Percentiles rank a stretch among this genome's conserved stretches.
Conservation (phyloP, 1,140 invertebrate species). For the Saxidomus purpurata region DNA sequence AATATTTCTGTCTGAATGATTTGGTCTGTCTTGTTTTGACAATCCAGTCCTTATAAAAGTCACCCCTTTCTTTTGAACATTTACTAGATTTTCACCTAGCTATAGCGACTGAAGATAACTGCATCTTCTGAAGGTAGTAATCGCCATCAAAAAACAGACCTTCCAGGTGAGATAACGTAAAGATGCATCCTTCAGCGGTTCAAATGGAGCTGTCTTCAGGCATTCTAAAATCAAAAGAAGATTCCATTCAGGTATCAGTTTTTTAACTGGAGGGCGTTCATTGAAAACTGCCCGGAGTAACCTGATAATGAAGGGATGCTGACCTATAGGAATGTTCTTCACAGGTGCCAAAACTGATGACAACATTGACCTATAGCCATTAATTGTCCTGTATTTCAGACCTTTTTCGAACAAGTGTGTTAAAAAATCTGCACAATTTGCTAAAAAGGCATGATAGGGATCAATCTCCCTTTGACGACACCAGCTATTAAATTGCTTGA, state of each 20-base stretch:
- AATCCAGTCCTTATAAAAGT: slow-evolving; percentile 55
- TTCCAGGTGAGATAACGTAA: slow-evolving; percentile 39
- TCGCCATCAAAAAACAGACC: not conserved
- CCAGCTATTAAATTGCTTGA: slow-evolving; percentile 56
- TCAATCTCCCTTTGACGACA: slow-evolving; percentile 18
- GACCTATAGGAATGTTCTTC: slow-evolving; percentile 32
- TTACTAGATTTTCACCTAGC: slow-evolving; percentile 36
- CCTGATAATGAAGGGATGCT: slow-evolving; percentile 40
- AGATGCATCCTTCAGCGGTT: not conserved
- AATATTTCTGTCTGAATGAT: slow-evolving; percentile 50
- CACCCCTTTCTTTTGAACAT: slow-evolving; percentile 40
- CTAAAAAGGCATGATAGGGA: slow-evolving; percentile 13
- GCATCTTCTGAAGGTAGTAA: slow-evolving; percentile 45
- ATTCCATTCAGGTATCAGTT: slow-evolving; percentile 44
- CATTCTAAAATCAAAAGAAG: slow-evolving; percentile 33
- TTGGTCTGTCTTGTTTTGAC: slow-evolving; percentile 55
- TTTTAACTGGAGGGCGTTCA: slow-evolving; percentile 18
- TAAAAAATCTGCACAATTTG: slow-evolving; percentile 46
- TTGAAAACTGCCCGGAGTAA: not conserved
- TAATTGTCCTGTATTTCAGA: slow-evolving; percentile 41
- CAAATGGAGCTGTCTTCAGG: slow-evolving; percentile 18
- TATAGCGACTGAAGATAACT: slow-evolving; percentile 42
- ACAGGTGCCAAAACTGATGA: slow-evolving; percentile 58
- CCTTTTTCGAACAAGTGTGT: slow-evolving; percentile 38
- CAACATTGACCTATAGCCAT: slow-evolving; percentile 48